Conservation (phyloP, 1,140 invertebrate species). For the Homalodisca vitripennis region DNA sequence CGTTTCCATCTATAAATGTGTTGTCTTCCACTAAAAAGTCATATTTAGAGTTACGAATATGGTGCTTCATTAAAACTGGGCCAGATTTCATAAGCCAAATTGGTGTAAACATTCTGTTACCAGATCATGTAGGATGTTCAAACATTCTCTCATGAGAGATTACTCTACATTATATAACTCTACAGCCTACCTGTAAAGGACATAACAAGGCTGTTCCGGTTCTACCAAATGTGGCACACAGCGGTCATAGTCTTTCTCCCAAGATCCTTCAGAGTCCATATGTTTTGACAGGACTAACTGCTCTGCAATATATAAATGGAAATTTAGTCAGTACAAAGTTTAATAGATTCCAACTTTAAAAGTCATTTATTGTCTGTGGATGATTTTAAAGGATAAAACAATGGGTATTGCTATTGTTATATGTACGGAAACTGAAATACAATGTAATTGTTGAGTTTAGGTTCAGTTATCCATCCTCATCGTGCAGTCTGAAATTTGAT, state of each 20-base stretch:
- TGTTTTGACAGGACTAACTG: slow-evolving; percentile 48
- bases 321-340: too few relatives aligned
- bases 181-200: slow-evolving; percentile 72
- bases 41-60: background rate
- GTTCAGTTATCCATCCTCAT: too few relatives aligned
- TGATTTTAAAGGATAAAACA: too few relatives aligned
- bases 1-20: too few relatives aligned
- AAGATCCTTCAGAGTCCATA: slow-evolving; percentile 66
- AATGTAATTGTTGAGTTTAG: too few relatives aligned
- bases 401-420: too few relatives aligned
- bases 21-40: background rate
- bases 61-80: background rate
- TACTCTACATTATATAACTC: background rate
- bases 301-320: too few relatives aligned
- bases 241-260: slow-evolving; percentile 88
- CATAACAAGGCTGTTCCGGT: slow-evolving; percentile 89
- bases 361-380: too few relatives aligned
- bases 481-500: too few relatives aligned
- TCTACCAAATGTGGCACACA: slow-evolving; percentile 74
- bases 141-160: background rate
- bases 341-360: too few relatives aligned
- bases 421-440: too few relatives aligned
- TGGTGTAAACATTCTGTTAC: background rate
- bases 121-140: background rate
- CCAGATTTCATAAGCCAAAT: background rate